phyloP scores from a whole-genome alignment of 2,888 invertebrate genomes.

The Pheosia gnoma region DNA sequence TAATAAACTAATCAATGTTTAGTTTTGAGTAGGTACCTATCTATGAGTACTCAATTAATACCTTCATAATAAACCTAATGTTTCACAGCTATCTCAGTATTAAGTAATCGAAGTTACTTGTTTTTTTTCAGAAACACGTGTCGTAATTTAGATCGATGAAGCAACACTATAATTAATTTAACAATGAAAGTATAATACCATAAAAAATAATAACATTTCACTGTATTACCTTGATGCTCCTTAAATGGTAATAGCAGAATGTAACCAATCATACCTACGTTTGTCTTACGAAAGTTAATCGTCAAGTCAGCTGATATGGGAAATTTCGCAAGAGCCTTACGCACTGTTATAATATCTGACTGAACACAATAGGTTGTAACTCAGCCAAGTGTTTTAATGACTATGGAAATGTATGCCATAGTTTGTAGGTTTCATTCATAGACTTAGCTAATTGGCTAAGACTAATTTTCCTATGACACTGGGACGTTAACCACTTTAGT shows the following conservation, averaged over 20 bases:
- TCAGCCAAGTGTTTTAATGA: background rate
- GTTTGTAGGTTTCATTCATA: background rate
- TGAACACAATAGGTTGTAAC: conserved; percentile 1
- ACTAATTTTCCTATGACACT: no score
- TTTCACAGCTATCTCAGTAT: no score
- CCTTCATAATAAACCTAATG: no score
- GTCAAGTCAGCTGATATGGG: background rate
- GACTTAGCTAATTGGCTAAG: no score
- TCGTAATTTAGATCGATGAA: background rate
- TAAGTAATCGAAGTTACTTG: no score
- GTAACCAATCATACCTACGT: background rate
- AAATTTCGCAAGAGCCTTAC: background rate
- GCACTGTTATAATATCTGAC: conserved; percentile 1
- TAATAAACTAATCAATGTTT: no score
- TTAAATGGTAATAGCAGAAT: conserved; percentile 1
- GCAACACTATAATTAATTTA: background rate
- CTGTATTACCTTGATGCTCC: background rate
- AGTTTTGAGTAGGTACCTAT: no score
- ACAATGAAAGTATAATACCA: background rate
- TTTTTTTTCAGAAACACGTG: background rate
- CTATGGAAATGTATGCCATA: background rate
- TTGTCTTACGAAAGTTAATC: conserved; percentile 4
- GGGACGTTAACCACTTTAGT: no score
- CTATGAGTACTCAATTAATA: no score
- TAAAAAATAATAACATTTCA: background rate